Base-by-base conservation (phyloP, 92 coral and sea anemone genomes). In the Zoanthus gigantus region DNA sequence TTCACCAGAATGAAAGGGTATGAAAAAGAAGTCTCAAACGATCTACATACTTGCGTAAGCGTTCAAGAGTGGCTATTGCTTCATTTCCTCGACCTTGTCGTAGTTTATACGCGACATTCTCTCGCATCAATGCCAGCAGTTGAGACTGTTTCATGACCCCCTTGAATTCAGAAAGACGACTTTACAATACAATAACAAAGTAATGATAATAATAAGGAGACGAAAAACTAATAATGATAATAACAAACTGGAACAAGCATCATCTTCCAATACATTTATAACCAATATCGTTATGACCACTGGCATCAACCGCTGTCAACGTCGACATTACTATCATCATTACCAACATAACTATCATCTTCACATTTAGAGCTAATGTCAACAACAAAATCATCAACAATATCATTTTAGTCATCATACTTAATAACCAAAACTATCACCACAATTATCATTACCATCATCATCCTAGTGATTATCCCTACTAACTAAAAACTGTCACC, bases 51-150 rank as follows among this genome's bases (percentile, higher is more conserved):
- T 88, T 94, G 94, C 94, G 99, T 57, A 97, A 90, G 76, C 87
- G 89, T 71, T 95, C 99, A 76, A 97, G 88, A 82, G 96, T 96
- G 6, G 92, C 92, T 7, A 95, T 93, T 1, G 99, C 99, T 76
- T 97, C 98, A 65, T 95, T 92, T 9, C 98, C 96, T 60, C 81
- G 95, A 17, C 99, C 99, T 72, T 93, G 95, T 3, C 90, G 93
- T 15, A 97, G 78, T 76, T 95, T 97, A 90, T 95, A 97, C 44
- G 98, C 96, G 29, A 97, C 99, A 88, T 97, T 97, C 87, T 97
- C 99, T 77, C 99, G 92, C 98, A 97, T 91, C 28, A 97, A 71
- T n/a, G 95, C 76, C 53, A 95, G 83, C 57, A 97, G 86, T 77
- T 95, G 97, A 5, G 94, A 85, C 78, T 94, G 99, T 29, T 90